Evolutionary conservation across 2,113 vertebrate genomes (phyloP), one percentile per base, ranked within the genome.

Genomic region (Bujurquina vittata): DNA sequence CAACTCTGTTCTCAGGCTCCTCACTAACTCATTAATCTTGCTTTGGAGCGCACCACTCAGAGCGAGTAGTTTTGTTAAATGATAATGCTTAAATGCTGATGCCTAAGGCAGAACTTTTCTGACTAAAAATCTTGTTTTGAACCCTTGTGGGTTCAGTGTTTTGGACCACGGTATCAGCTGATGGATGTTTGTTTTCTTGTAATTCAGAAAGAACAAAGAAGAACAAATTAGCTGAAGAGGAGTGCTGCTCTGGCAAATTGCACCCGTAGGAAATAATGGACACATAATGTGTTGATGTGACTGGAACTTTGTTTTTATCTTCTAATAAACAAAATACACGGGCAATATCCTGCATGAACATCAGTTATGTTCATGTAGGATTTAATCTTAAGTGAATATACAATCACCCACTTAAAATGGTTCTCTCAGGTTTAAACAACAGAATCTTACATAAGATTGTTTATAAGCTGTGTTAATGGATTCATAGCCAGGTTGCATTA

Each of bases 141-240:
- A 33, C 79, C 55, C 58, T 61, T 35, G 74, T 84, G 77, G 76
- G 29, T 67, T 86, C 22, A 81, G 49, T 60, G 55, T 75, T 87
- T 61, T 77, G 69, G 61, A 87, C 81, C 65, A 76, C 57, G 56
- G 22, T 75, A 75, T 80, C 33, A 80, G 81, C 83, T 85, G 57
- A 83, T 77, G 57, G 74, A 56, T 83, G 72, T 83, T 84, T 61
- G 20, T 22, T 2, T 55, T 52, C 23, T 49, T 52, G 88, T 84
- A 43, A 75, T 81, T 82, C 26, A 69, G 73, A 75, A 75, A 76
- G 43, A 76, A 83, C 74, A 87, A 89, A 89, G 79, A 84, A 62
- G 79, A 84, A 75, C 81, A 84, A 87, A 88, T 91, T 82, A 91
- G 52, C 80, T 76, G 56, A 75, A 57, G 61, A 81, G 26, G 40